A percentile compares a stretch with the other conserved stretches of the same genome.
phyloP scores from a whole-genome alignment of 1,140 invertebrate genomes.

The Chionoecetes opilio region DNA sequence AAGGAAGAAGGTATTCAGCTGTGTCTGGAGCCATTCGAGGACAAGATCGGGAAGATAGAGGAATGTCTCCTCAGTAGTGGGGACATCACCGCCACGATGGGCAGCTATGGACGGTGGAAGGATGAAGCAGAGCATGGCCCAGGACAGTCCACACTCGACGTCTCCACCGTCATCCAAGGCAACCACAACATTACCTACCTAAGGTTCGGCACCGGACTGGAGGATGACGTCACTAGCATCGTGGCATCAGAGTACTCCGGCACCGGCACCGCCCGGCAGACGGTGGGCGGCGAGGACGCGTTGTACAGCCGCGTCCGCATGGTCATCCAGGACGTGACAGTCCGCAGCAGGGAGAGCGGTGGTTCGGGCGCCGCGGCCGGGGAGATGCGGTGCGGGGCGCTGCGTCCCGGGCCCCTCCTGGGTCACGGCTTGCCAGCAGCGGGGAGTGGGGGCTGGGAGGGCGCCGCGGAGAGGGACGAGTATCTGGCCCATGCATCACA shows the following conservation, averaged over 20 bases:
- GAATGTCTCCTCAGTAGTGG: conserved; percentile 71
- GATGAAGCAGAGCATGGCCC: neutral
- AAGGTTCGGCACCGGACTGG: conserved; percentile 59
- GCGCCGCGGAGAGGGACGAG: neutral
- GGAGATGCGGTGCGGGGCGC: neutral
- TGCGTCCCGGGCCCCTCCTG: neutral
- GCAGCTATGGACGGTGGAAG: neutral
- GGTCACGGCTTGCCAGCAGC: neutral
- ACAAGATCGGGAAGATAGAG: conserved; percentile 72
- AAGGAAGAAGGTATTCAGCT: conserved; percentile 74
- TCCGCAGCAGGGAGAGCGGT: neutral
- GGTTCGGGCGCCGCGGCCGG: neutral
- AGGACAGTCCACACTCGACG: conserved; percentile 49
- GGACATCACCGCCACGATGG: conserved; percentile 53
- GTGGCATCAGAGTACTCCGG: conserved; percentile 64
- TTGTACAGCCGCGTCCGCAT: conserved; percentile 57
- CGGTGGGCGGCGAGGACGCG: conserved; percentile 49
- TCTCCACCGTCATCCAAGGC: conserved; percentile 59
- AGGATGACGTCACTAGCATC: conserved; percentile 65
- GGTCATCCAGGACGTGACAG: conserved; percentile 57
- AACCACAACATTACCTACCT: conserved; percentile 75
- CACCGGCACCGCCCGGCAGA: neutral
- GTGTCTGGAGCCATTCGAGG: conserved; percentile 70
- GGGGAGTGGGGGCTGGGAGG: neutral
- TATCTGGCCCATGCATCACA: neutral